These are phyloP conservation scores for Coturnix japonica DNA, from an alignment of 2,113 vertebrate genomes.

Conservation along the genomic window DNA sequence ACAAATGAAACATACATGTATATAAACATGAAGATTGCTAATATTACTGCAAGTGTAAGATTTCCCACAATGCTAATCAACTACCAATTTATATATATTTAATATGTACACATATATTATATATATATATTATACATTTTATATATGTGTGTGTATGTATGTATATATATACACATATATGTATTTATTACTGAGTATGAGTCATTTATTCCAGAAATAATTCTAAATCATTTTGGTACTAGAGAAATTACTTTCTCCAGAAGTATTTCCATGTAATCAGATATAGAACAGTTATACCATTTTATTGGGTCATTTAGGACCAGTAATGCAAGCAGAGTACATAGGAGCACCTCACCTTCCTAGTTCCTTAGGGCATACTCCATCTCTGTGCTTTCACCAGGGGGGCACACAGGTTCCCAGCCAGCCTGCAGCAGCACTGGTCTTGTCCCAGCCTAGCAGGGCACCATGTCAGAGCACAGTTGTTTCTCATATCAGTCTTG, in stretches of 20 bases:
- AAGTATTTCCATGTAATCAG: neutral
- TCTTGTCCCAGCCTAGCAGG: neutral
- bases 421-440: neutral
- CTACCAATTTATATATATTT: neutral
- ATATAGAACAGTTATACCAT: neutral
- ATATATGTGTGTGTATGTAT: too few relatives aligned
- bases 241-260: neutral
- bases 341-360: neutral
- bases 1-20: neutral
- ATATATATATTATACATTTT: too few relatives aligned
- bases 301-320: neutral
- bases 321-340: neutral
- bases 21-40: neutral
- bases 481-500: neutral
- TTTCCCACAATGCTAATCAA: neutral
- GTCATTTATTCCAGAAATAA: neutral
- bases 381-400: neutral
- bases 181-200: neutral
- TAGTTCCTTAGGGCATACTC: neutral
- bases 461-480: neutral
- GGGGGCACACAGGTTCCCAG: accelerated
- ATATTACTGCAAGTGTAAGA: neutral
- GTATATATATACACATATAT: too few relatives aligned
- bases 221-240: neutral
- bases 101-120: too few relatives aligned